Conservation (phyloP, 2,888 invertebrate species). For the Oscheius sp. region DNA sequence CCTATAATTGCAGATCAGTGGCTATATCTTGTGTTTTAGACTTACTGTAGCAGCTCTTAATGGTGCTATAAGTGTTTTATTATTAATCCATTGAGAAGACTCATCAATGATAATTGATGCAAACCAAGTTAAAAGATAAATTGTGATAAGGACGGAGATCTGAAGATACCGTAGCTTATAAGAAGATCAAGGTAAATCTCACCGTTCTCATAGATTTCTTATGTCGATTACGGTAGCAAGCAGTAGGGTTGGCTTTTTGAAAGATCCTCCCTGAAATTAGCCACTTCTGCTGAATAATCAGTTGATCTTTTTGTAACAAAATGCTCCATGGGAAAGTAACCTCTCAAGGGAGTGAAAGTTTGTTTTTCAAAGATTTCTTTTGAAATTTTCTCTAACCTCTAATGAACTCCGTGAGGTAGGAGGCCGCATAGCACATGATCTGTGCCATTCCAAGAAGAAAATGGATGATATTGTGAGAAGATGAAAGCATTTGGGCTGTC, state of each 20-base stretch:
- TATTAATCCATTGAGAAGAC: not conserved
- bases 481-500: not conserved
- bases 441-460: conserved; percentile 16
- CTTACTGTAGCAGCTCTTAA: conserved; percentile 14
- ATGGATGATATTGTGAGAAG: conserved; percentile 12
- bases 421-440: conserved; percentile 3
- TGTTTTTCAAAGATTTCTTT: too few species aligned
- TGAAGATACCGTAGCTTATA: too few species aligned
- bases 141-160: conserved; percentile 27
- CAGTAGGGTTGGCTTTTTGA: conserved; percentile 20
- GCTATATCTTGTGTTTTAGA: not conserved
- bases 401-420: conserved; percentile 11
- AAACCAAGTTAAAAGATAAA: conserved; percentile 30
- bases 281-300: not conserved
- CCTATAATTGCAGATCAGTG: too few species aligned
- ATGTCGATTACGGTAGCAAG: conserved; percentile 26
- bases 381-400: conserved; percentile 5
- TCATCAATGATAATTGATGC: conserved; percentile 20
- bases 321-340: too few species aligned
- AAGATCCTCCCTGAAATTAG: conserved; percentile 18
- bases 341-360: too few species aligned
- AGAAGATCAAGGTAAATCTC: too few species aligned
- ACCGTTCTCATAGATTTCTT: conserved; percentile 26
- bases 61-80: not conserved
- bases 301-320: too few species aligned